A percentile compares a stretch with the other conserved stretches of the same genome.
Evolutionary conservation across 2,113 vertebrate genomes (phyloP).

Genomic region (Chloebia gouldiae): DNA sequence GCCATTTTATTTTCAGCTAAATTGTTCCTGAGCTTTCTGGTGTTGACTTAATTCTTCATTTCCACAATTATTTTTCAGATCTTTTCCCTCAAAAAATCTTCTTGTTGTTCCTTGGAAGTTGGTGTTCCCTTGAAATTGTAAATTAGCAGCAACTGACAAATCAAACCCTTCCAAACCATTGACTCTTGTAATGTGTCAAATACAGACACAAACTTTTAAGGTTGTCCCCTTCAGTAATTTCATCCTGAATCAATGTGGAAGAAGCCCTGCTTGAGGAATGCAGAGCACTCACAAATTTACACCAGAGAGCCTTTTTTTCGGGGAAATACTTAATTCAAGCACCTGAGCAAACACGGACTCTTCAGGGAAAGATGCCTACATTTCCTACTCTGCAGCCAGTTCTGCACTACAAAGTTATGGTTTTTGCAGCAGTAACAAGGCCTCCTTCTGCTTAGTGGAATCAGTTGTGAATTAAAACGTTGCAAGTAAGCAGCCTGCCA

Average conservation of each 20-base stretch:
- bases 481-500: constrained; percentile 28
- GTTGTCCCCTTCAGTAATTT: not conserved
- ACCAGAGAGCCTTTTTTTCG: not conserved
- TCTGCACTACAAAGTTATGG: not conserved
- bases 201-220: not conserved
- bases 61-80: not conserved
- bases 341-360: not conserved
- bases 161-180: not conserved
- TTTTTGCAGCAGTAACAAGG: not conserved
- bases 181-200: not conserved
- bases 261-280: not conserved
- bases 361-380: not conserved
- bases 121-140: not conserved
- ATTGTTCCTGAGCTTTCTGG: not conserved
- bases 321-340: not conserved
- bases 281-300: not conserved
- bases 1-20: not conserved
- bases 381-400: not conserved
- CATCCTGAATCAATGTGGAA: not conserved
- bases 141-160: not conserved
- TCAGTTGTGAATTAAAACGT: not conserved
- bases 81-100: not conserved
- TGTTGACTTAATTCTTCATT: not conserved
- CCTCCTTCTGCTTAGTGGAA: not conserved
- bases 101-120: not conserved